Evolutionary conservation across 2,113 vertebrate genomes (phyloP).

Genomic region (Burhinus bistriatus): DNA sequence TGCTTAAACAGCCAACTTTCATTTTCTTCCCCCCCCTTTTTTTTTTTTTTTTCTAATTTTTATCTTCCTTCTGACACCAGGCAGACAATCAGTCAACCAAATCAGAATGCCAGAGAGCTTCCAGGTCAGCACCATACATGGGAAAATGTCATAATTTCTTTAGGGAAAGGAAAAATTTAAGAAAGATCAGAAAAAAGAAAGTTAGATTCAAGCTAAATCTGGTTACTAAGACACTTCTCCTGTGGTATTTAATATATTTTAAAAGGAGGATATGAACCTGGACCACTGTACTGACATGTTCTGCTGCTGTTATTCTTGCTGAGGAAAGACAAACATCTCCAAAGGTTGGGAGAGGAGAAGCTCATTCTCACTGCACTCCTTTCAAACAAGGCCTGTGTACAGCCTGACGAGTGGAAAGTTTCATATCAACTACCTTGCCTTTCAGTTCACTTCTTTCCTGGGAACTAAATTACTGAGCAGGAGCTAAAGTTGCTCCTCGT

Average conservation of each 20-base stretch:
- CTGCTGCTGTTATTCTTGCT: neutral
- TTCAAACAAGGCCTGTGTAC: neutral
- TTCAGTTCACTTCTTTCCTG: neutral
- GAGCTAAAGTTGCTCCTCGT: neutral
- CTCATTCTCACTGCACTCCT: neutral
- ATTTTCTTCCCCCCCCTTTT: neutral
- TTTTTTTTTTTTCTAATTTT: neutral
- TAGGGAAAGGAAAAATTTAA: neutral
- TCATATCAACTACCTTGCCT: neutral
- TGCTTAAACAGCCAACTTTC: neutral
- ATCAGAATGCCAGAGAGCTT: neutral
- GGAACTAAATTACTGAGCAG: neutral
- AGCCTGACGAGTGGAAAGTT: neutral
- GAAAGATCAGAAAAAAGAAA: neutral
- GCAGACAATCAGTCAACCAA: neutral
- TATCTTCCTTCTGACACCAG: neutral
- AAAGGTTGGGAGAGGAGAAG: neutral
- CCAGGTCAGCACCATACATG: accelerated
- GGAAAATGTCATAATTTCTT: neutral
- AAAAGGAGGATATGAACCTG: neutral
- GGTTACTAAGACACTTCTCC: neutral
- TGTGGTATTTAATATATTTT: neutral
- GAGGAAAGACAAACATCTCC: neutral
- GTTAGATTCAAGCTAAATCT: neutral
- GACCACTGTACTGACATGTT: neutral